phyloP scores from a whole-genome alignment of 2,888 invertebrate genomes.

The Empis livida region DNA sequence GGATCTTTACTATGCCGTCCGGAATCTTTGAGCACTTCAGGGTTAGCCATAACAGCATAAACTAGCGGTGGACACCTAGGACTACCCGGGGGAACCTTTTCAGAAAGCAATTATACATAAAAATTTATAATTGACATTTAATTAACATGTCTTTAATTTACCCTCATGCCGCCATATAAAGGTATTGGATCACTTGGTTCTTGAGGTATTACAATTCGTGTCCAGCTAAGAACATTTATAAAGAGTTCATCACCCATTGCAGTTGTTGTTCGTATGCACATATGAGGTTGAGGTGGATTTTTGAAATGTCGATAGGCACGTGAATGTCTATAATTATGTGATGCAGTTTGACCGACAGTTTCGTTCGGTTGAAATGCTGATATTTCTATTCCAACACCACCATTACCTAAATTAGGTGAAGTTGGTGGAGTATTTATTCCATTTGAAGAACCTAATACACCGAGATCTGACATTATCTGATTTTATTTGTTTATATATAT shows the following conservation, averaged over 20 bases:
- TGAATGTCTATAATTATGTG: conserved; percentile 45
- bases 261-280: conserved; percentile 51
- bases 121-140: too few species aligned
- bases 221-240: conserved; percentile 62
- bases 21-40: conserved; percentile 52
- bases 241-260: conserved; percentile 41
- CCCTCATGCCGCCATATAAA: conserved; percentile 60
- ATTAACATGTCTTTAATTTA: conserved; percentile 19
- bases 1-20: conserved; percentile 54
- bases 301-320: conserved; percentile 54
- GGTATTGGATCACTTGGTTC: conserved; percentile 54
- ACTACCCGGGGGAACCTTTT: conserved; percentile 45
- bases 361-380: too few species aligned
- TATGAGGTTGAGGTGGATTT: conserved; percentile 62
- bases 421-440: background rate
- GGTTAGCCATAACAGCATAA: conserved; percentile 62
- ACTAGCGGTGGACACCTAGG: conserved; percentile 49
- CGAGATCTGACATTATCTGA: too few species aligned
- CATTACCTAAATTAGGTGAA: background rate
- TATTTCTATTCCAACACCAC: background rate
- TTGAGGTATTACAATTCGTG: conserved; percentile 53
- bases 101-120: conserved; percentile 1
- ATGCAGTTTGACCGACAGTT: conserved; percentile 19
- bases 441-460: too few species aligned
- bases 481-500: too few species aligned